Percentiles rank a stretch among this genome's conserved stretches.
Conservation (phyloP, 2,797 vertebrate genomes). For the Lagorchestes hirsutus region DNA sequence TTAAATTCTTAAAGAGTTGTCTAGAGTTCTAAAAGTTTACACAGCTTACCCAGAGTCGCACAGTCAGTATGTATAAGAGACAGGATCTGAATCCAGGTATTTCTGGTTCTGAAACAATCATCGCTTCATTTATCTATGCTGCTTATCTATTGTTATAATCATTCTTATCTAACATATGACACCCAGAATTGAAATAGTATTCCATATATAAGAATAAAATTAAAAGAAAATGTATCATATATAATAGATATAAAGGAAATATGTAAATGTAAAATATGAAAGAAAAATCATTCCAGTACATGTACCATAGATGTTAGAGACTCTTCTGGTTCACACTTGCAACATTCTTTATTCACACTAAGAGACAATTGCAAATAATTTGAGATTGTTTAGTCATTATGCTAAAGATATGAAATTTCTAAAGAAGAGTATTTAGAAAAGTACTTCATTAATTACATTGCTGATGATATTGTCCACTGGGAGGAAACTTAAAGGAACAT, state of each 20-base stretch:
- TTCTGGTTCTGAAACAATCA: background rate
- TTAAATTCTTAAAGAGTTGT: background rate
- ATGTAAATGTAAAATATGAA: no score
- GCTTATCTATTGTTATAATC: background rate
- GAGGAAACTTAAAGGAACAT: background rate
- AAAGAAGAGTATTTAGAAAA: background rate
- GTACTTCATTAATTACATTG: background rate
- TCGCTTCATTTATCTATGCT: background rate
- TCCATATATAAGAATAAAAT: background rate
- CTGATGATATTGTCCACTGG: background rate
- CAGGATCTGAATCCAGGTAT: background rate
- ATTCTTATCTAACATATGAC: background rate
- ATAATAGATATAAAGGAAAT: no score
- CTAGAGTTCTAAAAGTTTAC: background rate
- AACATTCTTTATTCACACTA: background rate
- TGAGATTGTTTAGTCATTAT: conserved; percentile 8
- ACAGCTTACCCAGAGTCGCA: background rate
- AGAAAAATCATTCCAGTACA: background rate
- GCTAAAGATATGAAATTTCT: background rate
- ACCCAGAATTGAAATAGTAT: background rate
- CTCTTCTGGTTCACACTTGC: conserved; percentile 3
- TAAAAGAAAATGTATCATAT: background rate
- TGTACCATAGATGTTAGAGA: background rate
- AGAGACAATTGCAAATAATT: conserved; percentile 4
- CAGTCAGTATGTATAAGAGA: background rate